phyloP scores from a whole-genome alignment of 2,888 invertebrate species.

The Oscheius sp. region DNA sequence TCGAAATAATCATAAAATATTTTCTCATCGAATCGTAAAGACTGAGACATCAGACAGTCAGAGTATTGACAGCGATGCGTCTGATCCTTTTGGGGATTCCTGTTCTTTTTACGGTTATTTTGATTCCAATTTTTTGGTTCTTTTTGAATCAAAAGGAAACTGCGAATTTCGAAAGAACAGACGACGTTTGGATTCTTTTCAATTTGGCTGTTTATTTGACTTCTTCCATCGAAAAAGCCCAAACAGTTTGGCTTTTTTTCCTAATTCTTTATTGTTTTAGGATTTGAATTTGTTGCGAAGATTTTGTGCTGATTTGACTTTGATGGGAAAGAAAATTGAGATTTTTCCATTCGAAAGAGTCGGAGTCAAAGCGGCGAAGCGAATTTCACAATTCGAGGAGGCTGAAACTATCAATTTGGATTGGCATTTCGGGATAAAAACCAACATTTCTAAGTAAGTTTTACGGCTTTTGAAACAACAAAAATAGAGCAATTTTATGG shows the following conservation, averaged over 20 bases:
- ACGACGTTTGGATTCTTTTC: conserved; percentile 8
- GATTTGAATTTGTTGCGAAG: background rate
- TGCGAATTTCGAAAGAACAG: background rate
- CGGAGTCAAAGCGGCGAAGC: background rate
- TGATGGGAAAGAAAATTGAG: conserved; percentile 2
- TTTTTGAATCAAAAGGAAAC: background rate
- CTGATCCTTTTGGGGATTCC: background rate
- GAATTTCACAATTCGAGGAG: background rate
- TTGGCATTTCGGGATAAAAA: background rate
- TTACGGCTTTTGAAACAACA: background rate
- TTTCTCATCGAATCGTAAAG: background rate
- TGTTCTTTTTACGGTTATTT: background rate
- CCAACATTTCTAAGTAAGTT: background rate
- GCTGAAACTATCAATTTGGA: background rate
- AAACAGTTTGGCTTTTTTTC: background rate
- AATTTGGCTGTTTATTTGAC: conserved; percentile 1
- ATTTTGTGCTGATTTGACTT: background rate
- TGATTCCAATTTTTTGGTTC: conserved; percentile 4
- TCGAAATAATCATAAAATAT: conserved; percentile 13
- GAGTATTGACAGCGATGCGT: conserved; percentile 10
- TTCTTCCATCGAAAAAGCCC: background rate
- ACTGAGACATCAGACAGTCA: too few species aligned
- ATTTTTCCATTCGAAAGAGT: background rate
- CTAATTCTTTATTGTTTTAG: background rate
- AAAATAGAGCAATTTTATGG: background rate